Evolutionary conservation across 2,113 vertebrate genomes (phyloP), one percentile per base, ranked within the genome.

Genomic region (Galemys pyrenaicus): DNA sequence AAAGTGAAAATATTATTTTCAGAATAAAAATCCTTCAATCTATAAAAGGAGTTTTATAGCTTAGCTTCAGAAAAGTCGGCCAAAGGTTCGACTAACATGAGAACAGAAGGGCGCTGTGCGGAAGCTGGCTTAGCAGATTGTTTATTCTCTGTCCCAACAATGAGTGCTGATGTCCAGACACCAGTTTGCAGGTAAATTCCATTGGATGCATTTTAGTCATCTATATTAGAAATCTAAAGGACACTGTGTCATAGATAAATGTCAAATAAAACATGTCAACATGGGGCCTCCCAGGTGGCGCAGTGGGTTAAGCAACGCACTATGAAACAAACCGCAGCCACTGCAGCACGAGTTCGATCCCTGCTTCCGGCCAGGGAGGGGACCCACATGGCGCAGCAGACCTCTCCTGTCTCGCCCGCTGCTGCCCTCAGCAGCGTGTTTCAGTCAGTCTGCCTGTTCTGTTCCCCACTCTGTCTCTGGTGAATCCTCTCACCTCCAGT

Each of bases 1-100:
- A 90, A 82, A 65, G 56, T 68, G 90, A 94, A 96, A 94, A 93
- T 64, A 65, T 37, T 79, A 75, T 92, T 94, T 94, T 92, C 87
- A 79, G 60, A 79, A 94, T 82, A 81, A 93, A 95, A 94, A 70
- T 39, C 54, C 83, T 94, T 82, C 62, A 7, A 30, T 81, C 74
- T 67, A 13, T 95, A 32, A 83, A 68, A 81, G 75, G 28, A 77
- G 85, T 84, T 89, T 94, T 92, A 79, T 32, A 88, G 41, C 6
- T 78, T 28, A 80, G 67, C 11, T 56, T 92, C 24, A n/a, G 78
- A n/a, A 78, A 39, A 74, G 81, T 88, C 73, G 46, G 92, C 83
- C 92, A 90, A 77, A 87, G 75, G 37, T 79, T 79, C 46, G 44
- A 26, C 0, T 71, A 79, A 68, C 9, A 60, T 1, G 11, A 16